Evolutionary conservation across 1,140 invertebrate species (phyloP).

Genomic region (Anastatus disparis): DNA sequence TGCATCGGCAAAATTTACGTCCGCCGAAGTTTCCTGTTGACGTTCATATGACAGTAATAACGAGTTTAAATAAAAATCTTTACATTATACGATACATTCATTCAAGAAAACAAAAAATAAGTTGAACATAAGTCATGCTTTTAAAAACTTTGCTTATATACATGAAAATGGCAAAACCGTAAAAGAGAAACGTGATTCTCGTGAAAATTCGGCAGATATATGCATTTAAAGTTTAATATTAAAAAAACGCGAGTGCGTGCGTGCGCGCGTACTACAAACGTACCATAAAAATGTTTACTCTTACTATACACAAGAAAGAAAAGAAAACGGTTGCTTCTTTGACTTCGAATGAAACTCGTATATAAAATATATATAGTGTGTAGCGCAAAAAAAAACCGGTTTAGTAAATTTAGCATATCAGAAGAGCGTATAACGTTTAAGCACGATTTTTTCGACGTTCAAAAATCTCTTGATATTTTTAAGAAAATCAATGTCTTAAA

Average conservation of each 20-base stretch:
- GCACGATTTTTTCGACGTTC: not conserved
- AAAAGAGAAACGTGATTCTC: no score
- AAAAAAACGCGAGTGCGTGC: not conserved
- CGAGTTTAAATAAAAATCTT: not conserved
- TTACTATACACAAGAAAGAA: not conserved
- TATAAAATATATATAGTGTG: not conserved
- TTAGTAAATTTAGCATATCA: constrained; percentile 18
- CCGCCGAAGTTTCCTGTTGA: not conserved
- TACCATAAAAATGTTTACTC: not conserved
- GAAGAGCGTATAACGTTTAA: not conserved
- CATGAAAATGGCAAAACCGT: no score
- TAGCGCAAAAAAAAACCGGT: constrained; percentile 14
- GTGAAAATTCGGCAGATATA: not conserved
- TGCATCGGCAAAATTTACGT: not conserved
- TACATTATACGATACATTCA: no score
- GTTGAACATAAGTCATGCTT: no score
- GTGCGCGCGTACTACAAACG: not conserved
- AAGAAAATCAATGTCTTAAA: not conserved
- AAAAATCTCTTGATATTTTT: no score
- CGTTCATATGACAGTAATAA: not conserved
- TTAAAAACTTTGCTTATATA: no score
- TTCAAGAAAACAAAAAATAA: no score
- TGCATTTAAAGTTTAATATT: not conserved
- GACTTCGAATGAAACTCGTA: no score
- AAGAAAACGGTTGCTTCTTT: no score